phyloP scores from a whole-genome alignment of 2,888 invertebrate genomes.

The Liopterus haemorrhoidalis region DNA sequence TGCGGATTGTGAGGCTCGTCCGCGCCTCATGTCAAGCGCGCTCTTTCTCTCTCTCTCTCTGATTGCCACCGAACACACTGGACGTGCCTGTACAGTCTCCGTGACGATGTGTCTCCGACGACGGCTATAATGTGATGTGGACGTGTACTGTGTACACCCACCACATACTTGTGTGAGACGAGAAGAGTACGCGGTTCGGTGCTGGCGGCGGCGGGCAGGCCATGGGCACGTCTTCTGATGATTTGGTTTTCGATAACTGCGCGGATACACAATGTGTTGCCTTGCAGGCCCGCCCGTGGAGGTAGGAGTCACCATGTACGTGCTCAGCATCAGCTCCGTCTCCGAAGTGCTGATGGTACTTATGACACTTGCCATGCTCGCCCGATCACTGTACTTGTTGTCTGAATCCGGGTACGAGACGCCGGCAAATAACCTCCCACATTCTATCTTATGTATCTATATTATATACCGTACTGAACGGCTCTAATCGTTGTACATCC shows the following conservation, averaged over 20 bases:
- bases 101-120: too few species aligned
- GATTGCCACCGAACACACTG: neutral
- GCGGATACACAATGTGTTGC: constrained; percentile 25
- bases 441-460: neutral
- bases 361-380: constrained; percentile 28
- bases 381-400: constrained; percentile 32
- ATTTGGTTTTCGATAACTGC: constrained; percentile 31
- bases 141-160: constrained; percentile 1
- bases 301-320: constrained; percentile 96
- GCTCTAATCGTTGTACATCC: constrained; percentile 13
- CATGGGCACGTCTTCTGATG: constrained; percentile 33
- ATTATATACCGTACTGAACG: neutral
- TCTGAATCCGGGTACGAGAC: constrained; percentile 31
- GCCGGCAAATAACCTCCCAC: constrained; percentile 24
- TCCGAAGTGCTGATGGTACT: constrained; percentile 96
- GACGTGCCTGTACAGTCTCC: too few species aligned
- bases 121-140: neutral
- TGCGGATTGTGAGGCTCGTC: too few species aligned
- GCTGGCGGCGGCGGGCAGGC: constrained; percentile 37
- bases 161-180: neutral
- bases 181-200: constrained; percentile 25
- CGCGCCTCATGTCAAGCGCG: too few species aligned
- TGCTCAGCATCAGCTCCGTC: constrained; percentile 96
- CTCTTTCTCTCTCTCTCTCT: neutral
- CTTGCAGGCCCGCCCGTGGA: constrained; percentile 94